phyloP scores from a whole-genome alignment of 2,888 invertebrate species.

The Clistopyga incitator region DNA sequence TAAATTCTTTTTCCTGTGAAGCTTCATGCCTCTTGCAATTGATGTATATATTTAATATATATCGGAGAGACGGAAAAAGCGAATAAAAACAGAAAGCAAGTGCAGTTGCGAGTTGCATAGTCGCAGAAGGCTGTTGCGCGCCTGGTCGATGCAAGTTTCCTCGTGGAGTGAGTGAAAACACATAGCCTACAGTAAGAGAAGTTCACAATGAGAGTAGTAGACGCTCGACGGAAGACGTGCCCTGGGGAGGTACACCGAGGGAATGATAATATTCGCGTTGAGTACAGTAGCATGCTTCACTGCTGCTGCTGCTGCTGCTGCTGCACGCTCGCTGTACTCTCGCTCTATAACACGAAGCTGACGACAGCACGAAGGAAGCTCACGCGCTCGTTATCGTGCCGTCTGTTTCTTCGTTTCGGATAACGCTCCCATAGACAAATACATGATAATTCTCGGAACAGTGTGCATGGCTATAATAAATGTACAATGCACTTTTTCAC shows the following conservation, averaged over 20 bases:
- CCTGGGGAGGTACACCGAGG: conserved; percentile 19
- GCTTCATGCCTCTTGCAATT: too few species aligned
- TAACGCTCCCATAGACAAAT: conserved; percentile 27
- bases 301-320: conserved; percentile 2
- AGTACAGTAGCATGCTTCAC: conserved; percentile 28
- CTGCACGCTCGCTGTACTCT: neutral
- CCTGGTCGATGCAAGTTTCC: neutral
- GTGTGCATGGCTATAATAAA: neutral
- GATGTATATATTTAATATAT: neutral
- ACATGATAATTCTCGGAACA: conserved; percentile 29
- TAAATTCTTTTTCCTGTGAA: conserved; percentile 7
- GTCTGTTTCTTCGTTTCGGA: conserved; percentile 35
- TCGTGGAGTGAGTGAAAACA: conserved; percentile 10
- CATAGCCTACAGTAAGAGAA: neutral
- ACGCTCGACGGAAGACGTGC: conserved; percentile 38
- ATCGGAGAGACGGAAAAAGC: neutral
- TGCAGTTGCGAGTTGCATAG: conserved; percentile 2
- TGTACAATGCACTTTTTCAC: neutral
- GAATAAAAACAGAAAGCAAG: neutral
- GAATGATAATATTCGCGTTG: conserved; percentile 57
- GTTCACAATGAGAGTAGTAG: conserved; percentile 37
- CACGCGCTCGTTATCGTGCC: conserved; percentile 33
- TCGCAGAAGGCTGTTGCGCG: conserved; percentile 19
- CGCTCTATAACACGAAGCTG: conserved; percentile 17
- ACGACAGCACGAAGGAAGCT: conserved; percentile 30